phyloP scores from a whole-genome alignment of 2,113 vertebrate species.

The Tylochromis polylepis region DNA sequence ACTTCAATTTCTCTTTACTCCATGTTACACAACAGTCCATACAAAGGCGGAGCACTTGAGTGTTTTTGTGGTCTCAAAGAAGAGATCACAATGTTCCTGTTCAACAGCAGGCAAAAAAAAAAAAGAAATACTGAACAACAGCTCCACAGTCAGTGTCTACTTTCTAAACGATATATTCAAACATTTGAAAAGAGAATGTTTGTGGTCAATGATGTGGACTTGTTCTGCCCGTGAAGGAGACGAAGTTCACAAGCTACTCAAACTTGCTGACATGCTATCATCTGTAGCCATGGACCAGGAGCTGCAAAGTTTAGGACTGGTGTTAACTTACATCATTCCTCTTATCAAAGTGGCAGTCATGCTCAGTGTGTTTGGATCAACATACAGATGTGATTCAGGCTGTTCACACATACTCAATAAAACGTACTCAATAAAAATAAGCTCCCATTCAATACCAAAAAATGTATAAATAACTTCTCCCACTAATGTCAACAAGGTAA shows the following conservation, averaged over 20 bases:
- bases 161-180: neutral
- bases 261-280: neutral
- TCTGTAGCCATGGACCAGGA: neutral
- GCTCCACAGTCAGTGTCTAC: neutral
- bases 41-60: rapidly evolving
- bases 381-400: rapidly evolving
- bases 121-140: neutral
- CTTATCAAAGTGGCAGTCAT: neutral
- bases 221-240: neutral
- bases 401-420: neutral
- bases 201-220: neutral
- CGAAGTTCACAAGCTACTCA: neutral
- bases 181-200: neutral
- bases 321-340: neutral
- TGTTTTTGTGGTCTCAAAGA: neutral
- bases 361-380: neutral
- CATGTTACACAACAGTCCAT: neutral
- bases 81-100: neutral
- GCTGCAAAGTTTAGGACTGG: neutral
- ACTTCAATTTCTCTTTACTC: neutral
- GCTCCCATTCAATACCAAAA: neutral
- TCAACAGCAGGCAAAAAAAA: neutral
- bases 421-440: neutral
- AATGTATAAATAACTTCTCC: neutral
- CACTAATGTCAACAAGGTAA: neutral